phyloP scores from a whole-genome alignment of 2,797 vertebrate species.

The Premnoplex brunnescens region DNA sequence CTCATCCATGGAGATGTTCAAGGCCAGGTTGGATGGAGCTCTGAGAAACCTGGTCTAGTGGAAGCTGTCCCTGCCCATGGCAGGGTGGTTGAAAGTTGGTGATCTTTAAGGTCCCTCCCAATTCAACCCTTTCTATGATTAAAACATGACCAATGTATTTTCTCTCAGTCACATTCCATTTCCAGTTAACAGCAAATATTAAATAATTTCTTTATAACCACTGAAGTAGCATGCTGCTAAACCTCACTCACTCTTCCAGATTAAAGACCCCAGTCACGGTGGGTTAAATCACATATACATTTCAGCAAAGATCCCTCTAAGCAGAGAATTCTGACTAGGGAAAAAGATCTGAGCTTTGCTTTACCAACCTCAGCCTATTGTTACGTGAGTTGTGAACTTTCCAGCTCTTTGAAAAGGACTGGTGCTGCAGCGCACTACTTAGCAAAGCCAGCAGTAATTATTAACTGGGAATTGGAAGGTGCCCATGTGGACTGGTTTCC shows the following conservation, averaged over 20 bases:
- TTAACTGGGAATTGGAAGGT: background rate
- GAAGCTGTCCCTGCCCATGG: background rate
- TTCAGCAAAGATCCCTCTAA: background rate
- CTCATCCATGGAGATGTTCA: background rate
- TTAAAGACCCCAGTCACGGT: background rate
- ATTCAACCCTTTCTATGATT: background rate
- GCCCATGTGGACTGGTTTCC: background rate
- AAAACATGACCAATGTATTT: background rate
- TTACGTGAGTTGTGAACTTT: fast-evolving
- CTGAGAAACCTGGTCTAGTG: background rate
- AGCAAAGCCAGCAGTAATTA: background rate
- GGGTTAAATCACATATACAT: background rate
- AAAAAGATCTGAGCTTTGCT: background rate
- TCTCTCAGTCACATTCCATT: background rate
- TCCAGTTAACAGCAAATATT: background rate
- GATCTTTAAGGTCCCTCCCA: background rate
- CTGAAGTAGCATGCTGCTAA: background rate
- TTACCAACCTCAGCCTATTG: background rate
- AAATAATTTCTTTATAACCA: background rate
- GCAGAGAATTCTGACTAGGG: background rate
- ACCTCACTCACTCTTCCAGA: background rate
- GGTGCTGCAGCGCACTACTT: fast-evolving
- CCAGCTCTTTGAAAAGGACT: background rate
- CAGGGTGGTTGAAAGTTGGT: background rate
- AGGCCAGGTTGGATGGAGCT: background rate